Conservation (phyloP, 2,113 vertebrate species). For the Halcyon malimbica region DNA sequence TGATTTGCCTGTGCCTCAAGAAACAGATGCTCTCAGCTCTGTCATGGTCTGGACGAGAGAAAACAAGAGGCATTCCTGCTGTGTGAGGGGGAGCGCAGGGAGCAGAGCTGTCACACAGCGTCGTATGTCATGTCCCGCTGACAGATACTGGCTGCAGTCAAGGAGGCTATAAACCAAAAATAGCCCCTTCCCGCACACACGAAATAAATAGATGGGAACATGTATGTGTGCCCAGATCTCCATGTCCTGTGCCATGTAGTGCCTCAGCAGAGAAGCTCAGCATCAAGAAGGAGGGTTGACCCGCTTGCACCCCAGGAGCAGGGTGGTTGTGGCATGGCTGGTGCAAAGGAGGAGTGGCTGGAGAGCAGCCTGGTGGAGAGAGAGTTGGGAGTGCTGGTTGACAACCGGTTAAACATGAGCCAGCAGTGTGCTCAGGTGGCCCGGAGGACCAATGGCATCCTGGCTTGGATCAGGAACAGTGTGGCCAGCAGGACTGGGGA, state of each 20-base stretch:
- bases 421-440: no score
- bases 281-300: not conserved
- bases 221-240: not conserved
- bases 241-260: not conserved
- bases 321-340: not conserved
- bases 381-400: no score
- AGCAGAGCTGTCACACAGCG: not conserved
- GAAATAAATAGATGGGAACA: not conserved
- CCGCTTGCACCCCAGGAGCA: accelerated
- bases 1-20: not conserved
- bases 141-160: conserved; percentile 19
- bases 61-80: conserved; percentile 20
- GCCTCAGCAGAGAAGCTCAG: not conserved
- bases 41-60: not conserved
- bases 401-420: no score
- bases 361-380: no score
- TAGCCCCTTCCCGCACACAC: not conserved
- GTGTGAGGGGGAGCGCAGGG: not conserved
- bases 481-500: no score
- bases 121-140: not conserved
- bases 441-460: no score
- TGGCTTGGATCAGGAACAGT: no score
- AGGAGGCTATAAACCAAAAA: not conserved
- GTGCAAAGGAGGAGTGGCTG: no score
- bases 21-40: not conserved